Conservation (phyloP, 1,140 invertebrate species). For the Thalassaphorura encarpata region DNA sequence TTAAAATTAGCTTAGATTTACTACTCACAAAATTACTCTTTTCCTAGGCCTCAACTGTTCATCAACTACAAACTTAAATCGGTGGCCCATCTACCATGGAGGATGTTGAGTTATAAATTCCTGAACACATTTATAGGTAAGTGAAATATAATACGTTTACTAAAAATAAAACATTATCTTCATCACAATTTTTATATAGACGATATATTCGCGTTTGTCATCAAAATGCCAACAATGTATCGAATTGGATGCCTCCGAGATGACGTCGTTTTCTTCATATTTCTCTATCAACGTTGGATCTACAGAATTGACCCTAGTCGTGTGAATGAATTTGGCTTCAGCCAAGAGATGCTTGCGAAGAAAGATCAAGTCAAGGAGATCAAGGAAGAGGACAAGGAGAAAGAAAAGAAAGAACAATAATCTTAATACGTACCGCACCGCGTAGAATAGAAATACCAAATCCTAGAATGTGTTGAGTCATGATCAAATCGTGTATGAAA, state of each 20-base stretch:
- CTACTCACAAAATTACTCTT: too few relatives aligned
- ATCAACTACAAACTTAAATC: constrained; percentile 99
- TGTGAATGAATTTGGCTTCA: constrained; percentile 86
- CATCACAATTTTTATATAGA: constrained; percentile 47
- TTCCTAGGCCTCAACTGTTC: constrained; percentile 96
- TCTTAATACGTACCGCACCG: too few relatives aligned
- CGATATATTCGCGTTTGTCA: constrained; percentile 99
- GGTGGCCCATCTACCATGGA: constrained; percentile 96
- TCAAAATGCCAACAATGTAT: constrained; percentile 99
- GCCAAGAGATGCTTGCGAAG: constrained; percentile 15
- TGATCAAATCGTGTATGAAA: too few relatives aligned
- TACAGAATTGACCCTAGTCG: constrained; percentile 90
- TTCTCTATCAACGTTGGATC: constrained; percentile 96
- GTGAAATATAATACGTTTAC: neutral
- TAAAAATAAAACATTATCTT: too few relatives aligned
- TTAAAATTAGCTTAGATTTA: too few relatives aligned
- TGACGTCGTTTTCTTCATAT: constrained; percentile 97
- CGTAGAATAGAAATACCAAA: too few relatives aligned
- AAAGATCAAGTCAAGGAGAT: too few relatives aligned
- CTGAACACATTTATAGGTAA: constrained; percentile 90
- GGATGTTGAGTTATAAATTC: constrained; percentile 99
- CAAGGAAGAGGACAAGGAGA: too few relatives aligned
- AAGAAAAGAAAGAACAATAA: too few relatives aligned
- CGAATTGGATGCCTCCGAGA: constrained; percentile 77
- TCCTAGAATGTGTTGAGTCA: too few relatives aligned